phyloP scores from a whole-genome alignment of 2,888 invertebrate genomes.

The Hyalella azteca region DNA sequence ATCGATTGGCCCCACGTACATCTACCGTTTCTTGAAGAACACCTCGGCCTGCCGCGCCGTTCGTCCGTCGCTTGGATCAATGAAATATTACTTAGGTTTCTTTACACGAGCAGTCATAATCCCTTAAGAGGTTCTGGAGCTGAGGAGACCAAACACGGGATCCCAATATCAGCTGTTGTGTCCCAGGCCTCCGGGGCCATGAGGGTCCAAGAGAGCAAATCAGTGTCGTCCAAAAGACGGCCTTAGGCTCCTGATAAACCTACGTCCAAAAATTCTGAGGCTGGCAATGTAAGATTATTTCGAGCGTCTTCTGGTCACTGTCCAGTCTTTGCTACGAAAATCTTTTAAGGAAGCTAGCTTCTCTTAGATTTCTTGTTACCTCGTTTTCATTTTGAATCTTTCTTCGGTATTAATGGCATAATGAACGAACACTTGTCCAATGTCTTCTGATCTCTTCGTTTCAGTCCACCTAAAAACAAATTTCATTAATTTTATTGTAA shows the following conservation, averaged over 20 bases:
- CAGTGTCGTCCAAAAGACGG: slow-evolving; percentile 19
- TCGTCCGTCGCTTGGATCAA: background rate
- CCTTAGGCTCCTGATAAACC: background rate
- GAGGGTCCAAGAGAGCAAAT: slow-evolving; percentile 19
- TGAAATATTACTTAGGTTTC: slow-evolving; percentile 24
- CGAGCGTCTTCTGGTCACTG: too few relatives aligned
- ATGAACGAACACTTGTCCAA: too few relatives aligned
- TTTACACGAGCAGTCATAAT: slow-evolving; percentile 25
- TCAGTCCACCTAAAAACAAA: too few relatives aligned
- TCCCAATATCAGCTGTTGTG: slow-evolving; percentile 31
- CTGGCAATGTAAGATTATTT: too few relatives aligned
- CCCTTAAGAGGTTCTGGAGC: slow-evolving; percentile 22
- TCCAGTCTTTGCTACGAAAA: too few relatives aligned
- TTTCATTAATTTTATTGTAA: too few relatives aligned
- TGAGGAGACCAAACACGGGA: slow-evolving; percentile 30
- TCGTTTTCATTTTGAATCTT: too few relatives aligned
- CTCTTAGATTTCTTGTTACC: too few relatives aligned
- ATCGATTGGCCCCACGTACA: slow-evolving; percentile 2
- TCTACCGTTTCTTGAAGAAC: background rate
- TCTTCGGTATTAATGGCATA: too few relatives aligned
- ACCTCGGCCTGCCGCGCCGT: background rate
- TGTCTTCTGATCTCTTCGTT: too few relatives aligned
- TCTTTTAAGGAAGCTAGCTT: too few relatives aligned
- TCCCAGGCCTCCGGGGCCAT: background rate
- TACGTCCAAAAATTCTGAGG: background rate